Evolutionary conservation across 2,797 vertebrate species (phyloP).

Genomic region (Anabacerthia variegaticeps): DNA sequence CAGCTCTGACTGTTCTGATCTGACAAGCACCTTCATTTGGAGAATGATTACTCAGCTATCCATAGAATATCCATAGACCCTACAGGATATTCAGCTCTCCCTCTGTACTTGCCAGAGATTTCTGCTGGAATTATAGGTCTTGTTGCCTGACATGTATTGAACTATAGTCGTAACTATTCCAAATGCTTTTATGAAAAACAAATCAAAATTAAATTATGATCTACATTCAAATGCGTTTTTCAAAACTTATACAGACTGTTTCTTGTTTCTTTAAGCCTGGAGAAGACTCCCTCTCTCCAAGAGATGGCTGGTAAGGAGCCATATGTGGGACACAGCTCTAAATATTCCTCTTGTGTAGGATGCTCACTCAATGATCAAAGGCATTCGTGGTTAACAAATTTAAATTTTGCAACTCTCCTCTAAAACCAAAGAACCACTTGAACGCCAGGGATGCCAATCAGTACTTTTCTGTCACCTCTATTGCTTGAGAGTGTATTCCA

Average conservation of each 20-base stretch:
- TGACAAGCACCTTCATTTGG: conserved; percentile 55
- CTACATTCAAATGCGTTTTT: neutral
- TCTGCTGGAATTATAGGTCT: conserved; percentile 10
- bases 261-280: neutral
- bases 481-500: neutral
- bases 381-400: neutral
- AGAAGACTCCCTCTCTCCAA: neutral
- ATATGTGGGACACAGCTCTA: neutral
- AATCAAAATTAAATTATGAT: neutral
- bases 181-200: neutral
- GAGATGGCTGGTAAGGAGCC: neutral
- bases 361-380: neutral
- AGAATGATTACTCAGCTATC: conserved; percentile 59
- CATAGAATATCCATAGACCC: conserved; percentile 60
- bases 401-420: neutral
- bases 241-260: neutral
- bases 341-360: conserved; percentile 6
- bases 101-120: conserved; percentile 17
- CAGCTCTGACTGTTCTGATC: conserved; percentile 66
- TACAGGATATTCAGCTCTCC: conserved; percentile 32
- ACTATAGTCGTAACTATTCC: neutral
- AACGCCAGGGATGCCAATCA: neutral
- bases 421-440: neutral
- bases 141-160: neutral
- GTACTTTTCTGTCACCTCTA: neutral